phyloP scores from a whole-genome alignment of 2,797 vertebrate species.

The Podarcis lilfordi region DNA sequence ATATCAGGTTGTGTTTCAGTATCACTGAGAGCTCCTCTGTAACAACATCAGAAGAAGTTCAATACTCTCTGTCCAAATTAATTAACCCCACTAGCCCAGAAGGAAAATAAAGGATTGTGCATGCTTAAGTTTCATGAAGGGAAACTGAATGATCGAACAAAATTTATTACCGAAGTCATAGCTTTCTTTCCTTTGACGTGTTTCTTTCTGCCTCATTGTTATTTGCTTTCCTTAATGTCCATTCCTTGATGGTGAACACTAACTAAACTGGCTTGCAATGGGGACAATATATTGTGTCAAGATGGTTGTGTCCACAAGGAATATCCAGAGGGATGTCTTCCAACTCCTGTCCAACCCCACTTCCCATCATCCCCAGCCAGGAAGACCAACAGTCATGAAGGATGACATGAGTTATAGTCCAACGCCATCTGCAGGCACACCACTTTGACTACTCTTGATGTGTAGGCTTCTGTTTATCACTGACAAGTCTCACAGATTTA shows the following conservation, averaged over 20 bases:
- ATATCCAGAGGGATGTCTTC: too few species aligned
- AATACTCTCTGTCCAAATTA: not conserved
- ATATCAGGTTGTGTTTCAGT: not conserved
- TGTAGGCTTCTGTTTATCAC: not conserved
- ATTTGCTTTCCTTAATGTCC: not conserved
- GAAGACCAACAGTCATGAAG: too few species aligned
- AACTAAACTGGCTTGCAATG: not conserved
- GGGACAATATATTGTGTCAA: not conserved
- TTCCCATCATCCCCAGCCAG: too few species aligned
- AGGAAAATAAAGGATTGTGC: not conserved
- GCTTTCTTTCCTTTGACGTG: not conserved
- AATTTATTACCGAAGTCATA: not conserved
- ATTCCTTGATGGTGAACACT: not conserved
- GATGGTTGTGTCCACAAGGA: too few species aligned
- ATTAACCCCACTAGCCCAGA: not conserved
- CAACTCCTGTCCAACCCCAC: too few species aligned
- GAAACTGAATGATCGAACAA: not conserved
- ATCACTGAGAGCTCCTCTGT: not conserved
- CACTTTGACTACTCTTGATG: not conserved
- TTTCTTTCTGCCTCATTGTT: not conserved
- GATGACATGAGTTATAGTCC: too few species aligned
- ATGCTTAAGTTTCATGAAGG: rapidly evolving
- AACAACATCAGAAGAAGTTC: not conserved
- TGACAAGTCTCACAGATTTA: not conserved
- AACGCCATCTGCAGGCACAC: too few species aligned